phyloP scores from a whole-genome alignment of 2,797 vertebrate species.

The Schizopygopsis pylzovi region DNA sequence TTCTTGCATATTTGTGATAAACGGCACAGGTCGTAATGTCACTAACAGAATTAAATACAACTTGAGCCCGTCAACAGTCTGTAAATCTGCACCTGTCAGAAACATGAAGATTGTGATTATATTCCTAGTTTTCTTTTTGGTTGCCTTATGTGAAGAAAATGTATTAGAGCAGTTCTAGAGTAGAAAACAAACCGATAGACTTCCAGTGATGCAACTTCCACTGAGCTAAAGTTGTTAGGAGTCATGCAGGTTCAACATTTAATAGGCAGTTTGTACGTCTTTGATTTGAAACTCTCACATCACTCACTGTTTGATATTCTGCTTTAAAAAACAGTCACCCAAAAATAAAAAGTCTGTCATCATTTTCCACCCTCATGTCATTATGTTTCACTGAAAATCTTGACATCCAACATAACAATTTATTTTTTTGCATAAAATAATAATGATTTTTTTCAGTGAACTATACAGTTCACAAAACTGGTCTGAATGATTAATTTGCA shows the following conservation, averaged over 20 bases:
- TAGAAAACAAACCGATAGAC: neutral
- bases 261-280: neutral
- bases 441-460: neutral
- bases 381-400: neutral
- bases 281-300: neutral
- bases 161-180: neutral
- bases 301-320: neutral
- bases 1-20: neutral
- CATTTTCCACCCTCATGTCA: neutral
- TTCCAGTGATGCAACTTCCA: neutral
- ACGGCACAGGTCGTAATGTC: neutral
- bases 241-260: neutral
- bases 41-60: neutral
- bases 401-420: neutral
- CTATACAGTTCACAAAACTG: neutral
- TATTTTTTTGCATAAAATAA: neutral
- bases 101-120: neutral
- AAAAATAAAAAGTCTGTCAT: neutral
- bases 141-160: neutral
- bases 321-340: neutral
- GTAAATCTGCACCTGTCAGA: constrained; percentile 4
- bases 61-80: neutral
- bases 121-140: neutral
- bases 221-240: neutral
- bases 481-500: neutral